Evolutionary conservation across 53 echinoderm and acorn worm species (phyloP).

Genomic region (Actinopyga echinites): DNA sequence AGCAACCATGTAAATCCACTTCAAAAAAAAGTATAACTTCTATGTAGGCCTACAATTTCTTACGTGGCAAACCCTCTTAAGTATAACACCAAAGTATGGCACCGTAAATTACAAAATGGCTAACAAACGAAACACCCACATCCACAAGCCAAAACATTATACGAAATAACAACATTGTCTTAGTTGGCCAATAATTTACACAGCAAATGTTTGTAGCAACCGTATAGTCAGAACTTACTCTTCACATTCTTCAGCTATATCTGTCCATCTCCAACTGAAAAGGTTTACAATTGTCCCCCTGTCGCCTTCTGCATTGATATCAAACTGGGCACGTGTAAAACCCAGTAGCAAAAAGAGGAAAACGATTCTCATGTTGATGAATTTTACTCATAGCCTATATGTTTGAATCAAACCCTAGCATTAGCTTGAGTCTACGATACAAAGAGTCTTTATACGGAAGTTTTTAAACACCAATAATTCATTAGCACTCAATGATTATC

Average conservation of each 20-base stretch:
- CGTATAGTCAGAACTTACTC: constrained; percentile 50
- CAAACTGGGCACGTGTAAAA: neutral
- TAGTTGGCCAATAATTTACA: neutral
- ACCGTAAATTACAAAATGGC: too few relatives aligned
- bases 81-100: too few relatives aligned
- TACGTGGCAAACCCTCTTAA: too few relatives aligned
- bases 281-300: constrained; percentile 64
- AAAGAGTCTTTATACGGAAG: too few relatives aligned
- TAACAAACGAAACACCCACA: neutral
- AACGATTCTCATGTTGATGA: neutral
- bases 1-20: too few relatives aligned
- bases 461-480: too few relatives aligned
- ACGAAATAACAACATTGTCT: neutral
- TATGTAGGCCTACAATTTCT: too few relatives aligned
- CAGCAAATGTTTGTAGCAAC: neutral
- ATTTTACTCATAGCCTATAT: too few relatives aligned
- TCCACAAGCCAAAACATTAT: neutral
- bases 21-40: too few relatives aligned
- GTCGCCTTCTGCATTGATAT: neutral
- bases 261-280: constrained; percentile 78
- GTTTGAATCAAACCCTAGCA: too few relatives aligned
- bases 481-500: too few relatives aligned
- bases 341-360: neutral
- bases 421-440: too few relatives aligned
- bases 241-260: constrained; percentile 82